A percentile compares a stretch with the other conserved stretches of the same genome.
Conservation (phyloP, 2,888 invertebrate species). For the Rugalucina vietnamica region DNA sequence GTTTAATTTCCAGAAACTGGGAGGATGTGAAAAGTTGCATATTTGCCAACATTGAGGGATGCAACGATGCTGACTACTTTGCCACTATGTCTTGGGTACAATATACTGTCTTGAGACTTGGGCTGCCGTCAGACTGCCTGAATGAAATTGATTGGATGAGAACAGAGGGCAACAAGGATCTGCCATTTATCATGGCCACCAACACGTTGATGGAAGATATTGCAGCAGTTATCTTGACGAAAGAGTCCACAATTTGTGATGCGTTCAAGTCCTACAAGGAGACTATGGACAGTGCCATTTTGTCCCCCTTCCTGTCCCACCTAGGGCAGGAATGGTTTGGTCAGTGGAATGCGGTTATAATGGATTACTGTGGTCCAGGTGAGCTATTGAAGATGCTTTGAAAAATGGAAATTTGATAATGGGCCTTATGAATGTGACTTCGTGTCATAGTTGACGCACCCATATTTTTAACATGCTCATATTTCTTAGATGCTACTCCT, state of each 20-base stretch:
- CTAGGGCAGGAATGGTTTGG: background rate
- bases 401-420: background rate
- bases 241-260: background rate
- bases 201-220: background rate
- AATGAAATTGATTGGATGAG: background rate
- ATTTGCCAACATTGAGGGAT: background rate
- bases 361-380: background rate
- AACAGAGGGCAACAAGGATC: background rate
- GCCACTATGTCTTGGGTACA: background rate
- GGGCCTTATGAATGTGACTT: too few relatives aligned
- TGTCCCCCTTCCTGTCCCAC: background rate
- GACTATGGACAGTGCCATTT: background rate
- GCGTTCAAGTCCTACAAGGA: background rate
- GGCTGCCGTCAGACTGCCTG: background rate
- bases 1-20: conserved; percentile 32
- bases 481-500: too few relatives aligned
- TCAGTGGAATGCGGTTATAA: background rate
- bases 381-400: background rate
- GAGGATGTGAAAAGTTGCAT: conserved; percentile 20
- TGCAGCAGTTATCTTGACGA: background rate
- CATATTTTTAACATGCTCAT: too few relatives aligned
- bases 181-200: background rate
- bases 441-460: too few relatives aligned
- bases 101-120: background rate
- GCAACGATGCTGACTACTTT: conserved; percentile 24